Conservation (phyloP, 1,140 invertebrate species). For the Cydia splendana region DNA sequence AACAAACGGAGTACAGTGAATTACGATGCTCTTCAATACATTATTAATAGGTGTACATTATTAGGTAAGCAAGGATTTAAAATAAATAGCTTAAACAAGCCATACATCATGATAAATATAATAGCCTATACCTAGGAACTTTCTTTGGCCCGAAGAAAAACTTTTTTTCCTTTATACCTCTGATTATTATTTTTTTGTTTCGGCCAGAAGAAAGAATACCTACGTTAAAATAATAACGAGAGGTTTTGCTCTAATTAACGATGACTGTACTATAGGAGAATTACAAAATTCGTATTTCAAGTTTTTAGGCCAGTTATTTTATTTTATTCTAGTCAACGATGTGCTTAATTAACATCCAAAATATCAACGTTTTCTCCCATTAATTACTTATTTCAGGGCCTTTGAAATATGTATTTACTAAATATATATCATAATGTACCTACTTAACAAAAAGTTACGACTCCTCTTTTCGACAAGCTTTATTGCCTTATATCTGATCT, state of each 20-base stretch:
- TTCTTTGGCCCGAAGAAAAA: background rate
- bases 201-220: background rate
- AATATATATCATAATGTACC: too few relatives aligned
- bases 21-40: too few relatives aligned
- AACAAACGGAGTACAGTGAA: too few relatives aligned
- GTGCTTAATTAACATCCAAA: background rate
- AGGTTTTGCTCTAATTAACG: conserved; percentile 15
- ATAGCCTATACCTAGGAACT: background rate
- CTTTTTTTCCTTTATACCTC: background rate
- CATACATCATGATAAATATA: background rate
- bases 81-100: too few relatives aligned
- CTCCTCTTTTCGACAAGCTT: too few relatives aligned
- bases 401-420: too few relatives aligned
- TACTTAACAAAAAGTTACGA: too few relatives aligned
- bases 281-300: background rate
- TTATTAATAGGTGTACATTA: too few relatives aligned
- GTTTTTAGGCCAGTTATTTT: background rate
- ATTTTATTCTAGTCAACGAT: background rate
- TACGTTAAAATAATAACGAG: background rate
- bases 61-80: too few relatives aligned
- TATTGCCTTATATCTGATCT: too few relatives aligned
- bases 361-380: too few relatives aligned
- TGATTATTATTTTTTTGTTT: background rate
- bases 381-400: too few relatives aligned
- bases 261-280: conserved; percentile 8